phyloP scores from a whole-genome alignment of 2,113 vertebrate species.

The Tylochromis polylepis region DNA sequence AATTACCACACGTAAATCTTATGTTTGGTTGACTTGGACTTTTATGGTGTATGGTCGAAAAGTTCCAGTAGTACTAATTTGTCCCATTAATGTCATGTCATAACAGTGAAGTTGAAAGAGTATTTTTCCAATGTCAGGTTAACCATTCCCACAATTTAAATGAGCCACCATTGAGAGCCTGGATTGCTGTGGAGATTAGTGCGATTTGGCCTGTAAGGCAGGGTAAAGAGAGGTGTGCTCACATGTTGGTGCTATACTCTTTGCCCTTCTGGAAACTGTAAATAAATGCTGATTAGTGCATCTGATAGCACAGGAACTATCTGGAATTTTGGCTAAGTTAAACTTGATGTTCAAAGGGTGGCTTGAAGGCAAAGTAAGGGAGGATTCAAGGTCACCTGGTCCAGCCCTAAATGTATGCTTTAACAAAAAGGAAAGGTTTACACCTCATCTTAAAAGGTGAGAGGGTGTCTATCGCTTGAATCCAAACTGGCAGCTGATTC shows the following conservation, averaged over 20 bases:
- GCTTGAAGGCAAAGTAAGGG: too few species aligned
- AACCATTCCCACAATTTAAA: background rate
- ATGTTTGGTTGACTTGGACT: background rate
- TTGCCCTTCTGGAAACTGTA: background rate
- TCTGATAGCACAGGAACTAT: background rate
- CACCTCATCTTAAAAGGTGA: too few species aligned
- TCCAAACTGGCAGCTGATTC: too few species aligned
- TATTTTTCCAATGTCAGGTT: fast-evolving
- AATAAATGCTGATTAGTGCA: background rate
- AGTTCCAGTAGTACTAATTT: fast-evolving
- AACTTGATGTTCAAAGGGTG: too few species aligned
- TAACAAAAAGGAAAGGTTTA: too few species aligned
- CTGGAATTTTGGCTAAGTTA: fast-evolving
- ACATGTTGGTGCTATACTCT: background rate
- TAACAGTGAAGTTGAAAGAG: background rate
- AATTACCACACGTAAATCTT: background rate
- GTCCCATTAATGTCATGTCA: background rate
- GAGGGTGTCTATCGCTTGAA: too few species aligned
- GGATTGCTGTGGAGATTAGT: background rate
- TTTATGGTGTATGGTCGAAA: background rate
- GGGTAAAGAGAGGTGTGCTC: background rate
- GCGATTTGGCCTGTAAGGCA: background rate
- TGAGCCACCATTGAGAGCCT: fast-evolving
- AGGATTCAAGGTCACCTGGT: too few species aligned
- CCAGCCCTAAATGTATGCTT: too few species aligned